Percentiles rank a stretch among this genome's conserved stretches.
phyloP scores from a whole-genome alignment of 2,888 invertebrate species.

The Chirona hameri region DNA sequence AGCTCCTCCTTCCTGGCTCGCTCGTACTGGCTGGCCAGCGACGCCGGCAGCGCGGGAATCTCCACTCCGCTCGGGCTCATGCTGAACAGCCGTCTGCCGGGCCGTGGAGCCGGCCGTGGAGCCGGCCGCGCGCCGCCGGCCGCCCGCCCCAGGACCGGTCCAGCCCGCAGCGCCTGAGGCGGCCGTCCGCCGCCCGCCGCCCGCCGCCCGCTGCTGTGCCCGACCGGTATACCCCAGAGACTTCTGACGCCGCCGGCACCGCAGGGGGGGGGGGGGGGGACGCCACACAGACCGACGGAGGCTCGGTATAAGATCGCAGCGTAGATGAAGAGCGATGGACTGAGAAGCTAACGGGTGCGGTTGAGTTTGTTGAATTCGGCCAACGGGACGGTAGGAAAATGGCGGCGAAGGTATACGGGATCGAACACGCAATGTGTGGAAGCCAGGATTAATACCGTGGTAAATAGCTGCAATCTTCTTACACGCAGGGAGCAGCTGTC shows the following conservation, averaged over 20 bases:
- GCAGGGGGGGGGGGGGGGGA: not conserved
- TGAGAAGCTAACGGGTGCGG: too few species aligned
- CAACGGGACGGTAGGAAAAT: too few species aligned
- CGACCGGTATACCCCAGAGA: not conserved
- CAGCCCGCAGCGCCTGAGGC: too few species aligned
- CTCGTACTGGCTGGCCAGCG: not conserved
- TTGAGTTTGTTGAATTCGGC: too few species aligned
- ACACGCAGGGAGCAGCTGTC: too few species aligned
- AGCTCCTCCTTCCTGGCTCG: not conserved
- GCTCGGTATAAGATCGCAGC: too few species aligned
- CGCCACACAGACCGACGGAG: too few species aligned
- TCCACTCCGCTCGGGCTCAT: conserved; percentile 4
- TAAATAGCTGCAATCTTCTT: too few species aligned
- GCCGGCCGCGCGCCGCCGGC: not conserved
- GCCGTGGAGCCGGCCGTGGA: not conserved
- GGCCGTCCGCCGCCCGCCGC: not conserved
- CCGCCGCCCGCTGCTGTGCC: not conserved
- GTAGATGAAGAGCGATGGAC: too few species aligned
- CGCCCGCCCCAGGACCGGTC: not conserved
- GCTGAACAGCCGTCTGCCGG: not conserved
- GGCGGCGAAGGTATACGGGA: too few species aligned
- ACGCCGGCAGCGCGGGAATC: not conserved
- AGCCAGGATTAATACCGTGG: too few species aligned
- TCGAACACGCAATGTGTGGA: too few species aligned
- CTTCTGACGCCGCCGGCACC: not conserved